phyloP scores from a whole-genome alignment of 1,140 invertebrate genomes.

The Drosophila malerkotliana region DNA sequence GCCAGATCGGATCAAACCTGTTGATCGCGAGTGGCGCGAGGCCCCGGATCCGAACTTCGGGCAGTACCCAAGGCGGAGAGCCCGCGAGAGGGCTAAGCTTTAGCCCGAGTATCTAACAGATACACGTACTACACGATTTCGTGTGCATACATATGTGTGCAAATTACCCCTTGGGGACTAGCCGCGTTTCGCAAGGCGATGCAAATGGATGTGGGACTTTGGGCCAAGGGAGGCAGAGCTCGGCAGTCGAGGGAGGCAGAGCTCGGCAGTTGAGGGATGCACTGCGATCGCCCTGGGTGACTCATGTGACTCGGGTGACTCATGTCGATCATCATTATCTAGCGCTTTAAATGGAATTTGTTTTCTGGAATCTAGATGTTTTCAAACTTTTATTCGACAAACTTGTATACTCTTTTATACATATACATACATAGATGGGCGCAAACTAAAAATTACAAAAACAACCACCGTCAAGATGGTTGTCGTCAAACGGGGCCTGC shows the following conservation, averaged over 20 bases:
- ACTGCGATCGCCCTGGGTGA: slow-evolving; percentile 25
- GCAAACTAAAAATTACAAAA: too few species aligned
- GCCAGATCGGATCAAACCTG: slow-evolving; percentile 64
- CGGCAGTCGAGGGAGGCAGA: slow-evolving; percentile 28
- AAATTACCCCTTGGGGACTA: slow-evolving; percentile 22
- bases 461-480: too few species aligned
- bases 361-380: background rate
- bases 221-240: background rate
- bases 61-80: slow-evolving; percentile 41
- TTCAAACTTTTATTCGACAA: background rate
- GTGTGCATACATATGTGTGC: background rate
- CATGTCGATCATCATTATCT: slow-evolving; percentile 14
- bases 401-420: background rate
- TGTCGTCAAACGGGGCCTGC: too few species aligned
- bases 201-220: slow-evolving; percentile 22
- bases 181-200: slow-evolving; percentile 35
- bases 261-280: slow-evolving; percentile 27
- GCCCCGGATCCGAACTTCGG: slow-evolving; percentile 34
- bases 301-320: slow-evolving; percentile 29
- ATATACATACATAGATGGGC: too few species aligned
- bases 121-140: slow-evolving; percentile 9
- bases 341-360: background rate
- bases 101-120: slow-evolving; percentile 20
- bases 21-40: slow-evolving; percentile 46
- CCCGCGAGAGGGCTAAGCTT: slow-evolving; percentile 30